Evolutionary conservation across 2,113 vertebrate species (phyloP).

Genomic region (Myrmecophaga tridactyla): DNA sequence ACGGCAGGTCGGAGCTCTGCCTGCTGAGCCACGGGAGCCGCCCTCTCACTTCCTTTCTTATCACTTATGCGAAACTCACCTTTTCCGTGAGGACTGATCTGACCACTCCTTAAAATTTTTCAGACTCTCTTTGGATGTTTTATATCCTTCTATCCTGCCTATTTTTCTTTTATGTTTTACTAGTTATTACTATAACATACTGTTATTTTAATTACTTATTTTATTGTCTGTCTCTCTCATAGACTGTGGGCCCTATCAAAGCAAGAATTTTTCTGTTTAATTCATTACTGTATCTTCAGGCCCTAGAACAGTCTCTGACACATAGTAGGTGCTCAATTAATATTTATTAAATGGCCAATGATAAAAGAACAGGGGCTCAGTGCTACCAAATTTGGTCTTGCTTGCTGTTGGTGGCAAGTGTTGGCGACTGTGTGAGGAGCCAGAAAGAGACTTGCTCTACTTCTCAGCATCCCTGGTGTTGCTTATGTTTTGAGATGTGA

Average conservation of each 20-base stretch:
- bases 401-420: background rate
- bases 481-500: background rate
- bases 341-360: background rate
- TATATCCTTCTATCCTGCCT: background rate
- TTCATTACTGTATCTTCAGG: background rate
- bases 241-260: background rate
- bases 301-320: background rate
- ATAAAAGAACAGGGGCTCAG: background rate
- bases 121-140: background rate
- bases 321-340: background rate
- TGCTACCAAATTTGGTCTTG: background rate
- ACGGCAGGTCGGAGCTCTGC: too few species aligned
- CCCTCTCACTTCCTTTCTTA: background rate
- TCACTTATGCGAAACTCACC: background rate
- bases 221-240: background rate
- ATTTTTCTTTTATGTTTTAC: background rate
- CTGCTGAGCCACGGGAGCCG: too few species aligned
- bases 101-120: background rate
- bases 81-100: background rate
- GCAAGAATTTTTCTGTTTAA: background rate
- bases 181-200: background rate
- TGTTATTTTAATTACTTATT: background rate
- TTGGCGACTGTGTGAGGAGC: background rate
- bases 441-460: background rate
- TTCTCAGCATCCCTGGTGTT: background rate